phyloP scores from a whole-genome alignment of 1,140 invertebrate species.

The Heliothis virescens region DNA sequence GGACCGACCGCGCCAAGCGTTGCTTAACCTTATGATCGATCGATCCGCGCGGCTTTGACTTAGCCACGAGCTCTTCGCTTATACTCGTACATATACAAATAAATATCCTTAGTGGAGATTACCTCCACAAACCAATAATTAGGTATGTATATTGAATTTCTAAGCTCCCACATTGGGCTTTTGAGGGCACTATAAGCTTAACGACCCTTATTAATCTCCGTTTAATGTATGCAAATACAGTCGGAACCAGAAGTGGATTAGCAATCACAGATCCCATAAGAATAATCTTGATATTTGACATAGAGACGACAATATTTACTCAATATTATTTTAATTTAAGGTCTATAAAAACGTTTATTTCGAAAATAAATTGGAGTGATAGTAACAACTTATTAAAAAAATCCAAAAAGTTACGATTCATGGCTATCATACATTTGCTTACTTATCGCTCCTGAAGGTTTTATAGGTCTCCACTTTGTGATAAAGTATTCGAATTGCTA shows the following conservation, averaged over 20 bases:
- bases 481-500: conserved; percentile 54
- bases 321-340: background rate
- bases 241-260: conserved; percentile 19
- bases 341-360: background rate
- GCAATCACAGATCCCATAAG: background rate
- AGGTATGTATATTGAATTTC: conserved; percentile 34
- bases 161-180: conserved; percentile 27
- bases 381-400: background rate
- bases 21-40: too few species aligned
- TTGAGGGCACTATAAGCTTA: conserved; percentile 30
- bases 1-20: too few species aligned
- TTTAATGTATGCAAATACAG: conserved; percentile 47
- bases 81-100: too few species aligned
- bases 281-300: conserved; percentile 4
- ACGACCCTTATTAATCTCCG: conserved; percentile 46
- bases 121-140: conserved; percentile 13
- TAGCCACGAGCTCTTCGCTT: too few species aligned
- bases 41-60: too few species aligned
- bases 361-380: background rate
- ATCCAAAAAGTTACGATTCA: background rate
- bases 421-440: conserved; percentile 30
- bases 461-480: conserved; percentile 49
- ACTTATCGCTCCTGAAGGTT: conserved; percentile 39
- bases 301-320: too few species aligned
- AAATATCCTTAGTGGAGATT: background rate